phyloP scores from a whole-genome alignment of 2,113 vertebrate species.

The Eptesicus fuscus region DNA sequence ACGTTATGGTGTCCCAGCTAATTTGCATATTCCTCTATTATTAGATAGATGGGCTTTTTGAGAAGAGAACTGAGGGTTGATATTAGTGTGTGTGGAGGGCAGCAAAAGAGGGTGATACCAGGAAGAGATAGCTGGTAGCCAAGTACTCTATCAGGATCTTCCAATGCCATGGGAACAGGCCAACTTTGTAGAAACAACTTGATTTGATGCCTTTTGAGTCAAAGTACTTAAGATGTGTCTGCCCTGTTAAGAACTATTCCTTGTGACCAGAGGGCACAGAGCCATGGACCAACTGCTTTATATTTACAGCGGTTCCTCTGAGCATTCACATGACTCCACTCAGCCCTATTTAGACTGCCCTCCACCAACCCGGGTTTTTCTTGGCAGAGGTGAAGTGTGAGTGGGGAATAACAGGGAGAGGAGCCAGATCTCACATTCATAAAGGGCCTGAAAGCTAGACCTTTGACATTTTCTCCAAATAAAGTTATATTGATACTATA shows the following conservation, averaged over 20 bases:
- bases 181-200: background rate
- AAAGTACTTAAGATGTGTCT: background rate
- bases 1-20: too few species aligned
- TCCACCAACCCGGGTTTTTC: background rate
- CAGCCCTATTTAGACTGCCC: background rate
- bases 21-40: too few species aligned
- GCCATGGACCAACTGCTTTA: background rate
- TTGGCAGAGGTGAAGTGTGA: background rate
- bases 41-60: background rate
- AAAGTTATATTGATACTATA: background rate
- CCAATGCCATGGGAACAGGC: background rate
- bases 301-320: background rate
- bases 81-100: background rate
- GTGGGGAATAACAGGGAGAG: background rate
- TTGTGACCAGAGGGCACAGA: background rate
- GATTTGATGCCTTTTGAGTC: background rate
- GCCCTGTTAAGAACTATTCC: background rate
- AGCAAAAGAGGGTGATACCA: too few species aligned
- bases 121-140: background rate
- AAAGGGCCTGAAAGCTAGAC: background rate
- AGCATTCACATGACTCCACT: background rate
- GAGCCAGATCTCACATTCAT: background rate
- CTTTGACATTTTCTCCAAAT: conserved; percentile 22
- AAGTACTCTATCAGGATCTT: background rate
- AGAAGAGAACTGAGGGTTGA: background rate